phyloP scores from a whole-genome alignment of 2,888 invertebrate species.

The Dioctria rufipes region DNA sequence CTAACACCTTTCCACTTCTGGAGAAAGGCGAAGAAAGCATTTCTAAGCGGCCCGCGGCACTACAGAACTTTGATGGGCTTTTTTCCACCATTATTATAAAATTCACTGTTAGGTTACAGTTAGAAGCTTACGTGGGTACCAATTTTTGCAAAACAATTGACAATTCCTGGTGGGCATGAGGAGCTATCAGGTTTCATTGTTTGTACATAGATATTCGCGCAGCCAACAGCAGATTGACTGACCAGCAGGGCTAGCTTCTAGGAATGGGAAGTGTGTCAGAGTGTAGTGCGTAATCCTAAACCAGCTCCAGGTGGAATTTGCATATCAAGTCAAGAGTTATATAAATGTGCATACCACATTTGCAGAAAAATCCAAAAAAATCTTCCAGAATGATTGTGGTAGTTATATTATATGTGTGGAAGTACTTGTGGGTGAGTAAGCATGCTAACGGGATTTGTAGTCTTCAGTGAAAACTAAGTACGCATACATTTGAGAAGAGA shows the following conservation, averaged over 20 bases:
- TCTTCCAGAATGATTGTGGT: background rate
- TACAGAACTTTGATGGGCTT: conserved; percentile 1
- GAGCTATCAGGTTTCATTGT: conserved; percentile 17
- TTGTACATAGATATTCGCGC: conserved; percentile 2
- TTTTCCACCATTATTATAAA: conserved; percentile 34
- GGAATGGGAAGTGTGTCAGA: conserved; percentile 43
- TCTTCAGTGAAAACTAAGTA: conserved; percentile 45
- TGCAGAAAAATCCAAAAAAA: background rate
- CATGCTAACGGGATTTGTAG: conserved; percentile 47
- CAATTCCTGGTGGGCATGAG: conserved; percentile 12
- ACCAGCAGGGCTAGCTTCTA: conserved; percentile 34
- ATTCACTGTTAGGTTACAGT: conserved; percentile 49
- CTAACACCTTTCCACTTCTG: background rate
- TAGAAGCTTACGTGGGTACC: conserved; percentile 20
- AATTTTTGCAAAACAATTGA: conserved; percentile 39
- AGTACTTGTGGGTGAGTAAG: conserved; percentile 16
- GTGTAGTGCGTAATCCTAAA: background rate
- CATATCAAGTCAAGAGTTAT: conserved; percentile 18
- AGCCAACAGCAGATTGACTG: background rate
- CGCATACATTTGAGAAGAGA: no score
- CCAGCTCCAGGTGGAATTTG: conserved; percentile 18
- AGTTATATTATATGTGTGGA: no score
- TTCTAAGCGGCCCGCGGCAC: conserved; percentile 17
- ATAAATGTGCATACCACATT: conserved; percentile 16
- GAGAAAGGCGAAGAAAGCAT: conserved; percentile 40